Evolutionary conservation across 37 sponge, comb jelly and placozoan species (phyloP).

Genomic region (Petrosia ficiformis): DNA sequence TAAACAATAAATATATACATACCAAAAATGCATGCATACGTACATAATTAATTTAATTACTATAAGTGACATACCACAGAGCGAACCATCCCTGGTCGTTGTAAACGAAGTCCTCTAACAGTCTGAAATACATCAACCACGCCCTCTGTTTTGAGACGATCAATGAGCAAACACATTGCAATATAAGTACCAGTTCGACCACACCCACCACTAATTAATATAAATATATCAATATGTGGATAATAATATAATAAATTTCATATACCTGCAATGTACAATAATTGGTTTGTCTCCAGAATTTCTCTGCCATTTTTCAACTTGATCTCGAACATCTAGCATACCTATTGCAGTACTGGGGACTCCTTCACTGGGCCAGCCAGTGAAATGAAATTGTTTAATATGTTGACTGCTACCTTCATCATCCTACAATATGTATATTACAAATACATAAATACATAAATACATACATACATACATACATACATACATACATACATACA

Average conservation of each 20-base stretch:
- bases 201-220: slow-evolving; percentile 71
- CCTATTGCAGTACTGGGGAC: slow-evolving; percentile 58
- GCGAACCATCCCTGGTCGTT: slow-evolving; percentile 81
- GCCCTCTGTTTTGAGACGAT: slow-evolving; percentile 84
- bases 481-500: too few relatives aligned
- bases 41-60: not conserved
- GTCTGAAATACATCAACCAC: slow-evolving; percentile 93
- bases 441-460: not conserved
- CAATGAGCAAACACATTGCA: slow-evolving; percentile 73
- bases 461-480: not conserved
- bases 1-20: not conserved
- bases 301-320: slow-evolving; percentile 88
- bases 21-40: not conserved
- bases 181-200: slow-evolving; percentile 90
- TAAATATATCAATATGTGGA: too few relatives aligned
- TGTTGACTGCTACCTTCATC: slow-evolving; percentile 53
- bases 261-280: slow-evolving; percentile 86
- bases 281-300: slow-evolving; percentile 67
- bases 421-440: not conserved
- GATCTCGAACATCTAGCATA: slow-evolving; percentile 80
- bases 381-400: slow-evolving; percentile 89
- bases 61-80: slow-evolving; percentile 64
- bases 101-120: slow-evolving; percentile 68
- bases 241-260: not conserved
- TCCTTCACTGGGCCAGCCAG: slow-evolving; percentile 82